Evolutionary conservation across 2,888 invertebrate genomes (phyloP), one percentile per base, ranked within the genome.

Genomic region (Cyclophora punctaria): DNA sequence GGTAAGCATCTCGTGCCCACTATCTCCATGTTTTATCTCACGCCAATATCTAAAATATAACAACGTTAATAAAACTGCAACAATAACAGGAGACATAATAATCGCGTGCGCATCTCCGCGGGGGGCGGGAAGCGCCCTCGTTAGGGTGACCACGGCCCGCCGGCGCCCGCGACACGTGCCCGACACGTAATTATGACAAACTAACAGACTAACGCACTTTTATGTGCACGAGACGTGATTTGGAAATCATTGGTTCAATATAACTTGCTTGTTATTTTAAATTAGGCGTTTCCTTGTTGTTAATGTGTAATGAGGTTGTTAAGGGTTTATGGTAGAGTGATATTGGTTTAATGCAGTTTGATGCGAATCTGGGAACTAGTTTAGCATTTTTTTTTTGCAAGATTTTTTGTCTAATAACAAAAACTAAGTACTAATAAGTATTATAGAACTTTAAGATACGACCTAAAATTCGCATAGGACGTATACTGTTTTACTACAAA

Each of bases 91-190:
- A 56, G 4, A 37, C 37, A 4, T 5, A 54, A 60, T 58, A 60
- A 37, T 37, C 5, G 37, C 5, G 37, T 59, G 73, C 50, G 52
- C 69, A 40, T 72, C 69, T 34, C 80, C 65, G 78, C 78, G 78
- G 79, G 80, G 65, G 75, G 66, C 75, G 78, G 73, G 80, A 80
- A 74, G 58, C 51, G 52, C 48, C 48, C 70, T 80, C 78, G 77
- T 80, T 80, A 80, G 57, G 46, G 58, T 54, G 53, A 5, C 51
- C 54, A 51, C 34, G 34, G 41, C 40, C 45, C 48, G 44, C 44
- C 7, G 53, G 46, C 48, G 48, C 40, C 42, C 47, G 41, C 40
- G 55, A 37, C 49, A 50, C 57, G 53, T 50, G 56, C 47, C 55
- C 41, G 46, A 7, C 34, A 51, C 45, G 50, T 62, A 49, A 62